Evolutionary conservation across 2,888 invertebrate species (phyloP), one percentile per base, ranked within the genome.

Genomic region (Rhyacophila evoluta): DNA sequence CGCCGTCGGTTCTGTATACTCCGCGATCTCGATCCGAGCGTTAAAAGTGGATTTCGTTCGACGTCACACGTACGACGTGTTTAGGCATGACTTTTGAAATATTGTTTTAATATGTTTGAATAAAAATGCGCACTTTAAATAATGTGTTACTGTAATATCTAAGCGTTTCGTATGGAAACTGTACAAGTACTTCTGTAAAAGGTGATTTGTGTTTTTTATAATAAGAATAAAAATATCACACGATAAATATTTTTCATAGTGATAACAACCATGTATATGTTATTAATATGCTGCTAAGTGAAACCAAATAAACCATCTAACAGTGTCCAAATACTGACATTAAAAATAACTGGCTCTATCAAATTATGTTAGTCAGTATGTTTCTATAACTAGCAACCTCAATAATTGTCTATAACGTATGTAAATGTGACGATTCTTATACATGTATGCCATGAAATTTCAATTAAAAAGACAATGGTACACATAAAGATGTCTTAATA

Each of bases 61-160:
- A 10, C 55, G 55, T 19, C 25, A 12, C 55, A 55, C 55, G 55
- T 55, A 55, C 55, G 55, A 55, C 55, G 55, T 55, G 25, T 55
- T 55, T 55, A 55, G 55, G 55, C 55, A 55, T 55, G 55, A 55
- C 55, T 55, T 55, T 55, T 55, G 55, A 55, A 55, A 55, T 55
- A 55, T 55, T 55, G 55, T 55, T 55, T 55, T 55, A 55, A 55
- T 55, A 55, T 55, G 55, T 55, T 55, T 19, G 8, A 55, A 55
- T 55, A 55, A 55, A 55, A 55, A 55, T 55, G 55, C 55, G 55
- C 25, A 55, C 55, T 55, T 55, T 55, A 55, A 55, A 55, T 55
- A 55, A 55, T 55, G 55, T 55, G 55, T 55, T 55, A 25, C 55
- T 19, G 55, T 55, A 55, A 25, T 19, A 55, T 55, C 19, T 55